Evolutionary conservation across 64 coral and sea anemone genomes (phyloP), one percentile per base, ranked within the genome.

Genomic region (Orbicella faveolata): DNA sequence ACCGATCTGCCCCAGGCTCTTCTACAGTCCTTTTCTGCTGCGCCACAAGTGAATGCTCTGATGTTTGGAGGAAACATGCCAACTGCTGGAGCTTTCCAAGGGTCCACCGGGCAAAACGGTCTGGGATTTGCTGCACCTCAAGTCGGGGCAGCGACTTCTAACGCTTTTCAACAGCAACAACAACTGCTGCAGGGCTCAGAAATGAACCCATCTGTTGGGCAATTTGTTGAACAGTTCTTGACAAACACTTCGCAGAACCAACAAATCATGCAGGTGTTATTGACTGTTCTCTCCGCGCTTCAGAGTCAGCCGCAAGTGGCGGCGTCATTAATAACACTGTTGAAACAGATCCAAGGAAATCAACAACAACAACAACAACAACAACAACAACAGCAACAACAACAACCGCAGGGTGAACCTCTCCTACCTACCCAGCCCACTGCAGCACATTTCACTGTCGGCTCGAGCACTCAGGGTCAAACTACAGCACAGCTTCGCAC

Each of bases 201-300:
- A 86, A n/a, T 64, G 10, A 36, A 75, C 63, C 55, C 72, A 13
- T 15, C 75, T 35, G 26, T 61, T 33, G 34, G 34, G 3, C 67
- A 86, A 41, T 78, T 23, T 36, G 33, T 88, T 20, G 34, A 48
- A 12, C 87, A 76, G 30, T n/a, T 92, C 18, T 52, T 92, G 19
- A 87, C 90, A 16, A 76, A 68, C 48, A 87, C 90, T 21, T 87
- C 83, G 1, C 90, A 92, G n/a, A 92, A 92, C 83, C 90, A 84
- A 53, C 55, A 92, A 33, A 19, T 86, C 4, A 79, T 92, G 83
- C 90, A 92, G 18, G 77, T 83, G 7, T 77, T 92, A 13, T 80
- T 92, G 52, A 79, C 75, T 85, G 82, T 85, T 64, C 41, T 85
- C 35, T 53, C 82, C 0, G 26, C 75, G 61, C 16, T 88, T 79